Conservation (phyloP, 2,888 invertebrate genomes). For the Epsilonema sp. region DNA sequence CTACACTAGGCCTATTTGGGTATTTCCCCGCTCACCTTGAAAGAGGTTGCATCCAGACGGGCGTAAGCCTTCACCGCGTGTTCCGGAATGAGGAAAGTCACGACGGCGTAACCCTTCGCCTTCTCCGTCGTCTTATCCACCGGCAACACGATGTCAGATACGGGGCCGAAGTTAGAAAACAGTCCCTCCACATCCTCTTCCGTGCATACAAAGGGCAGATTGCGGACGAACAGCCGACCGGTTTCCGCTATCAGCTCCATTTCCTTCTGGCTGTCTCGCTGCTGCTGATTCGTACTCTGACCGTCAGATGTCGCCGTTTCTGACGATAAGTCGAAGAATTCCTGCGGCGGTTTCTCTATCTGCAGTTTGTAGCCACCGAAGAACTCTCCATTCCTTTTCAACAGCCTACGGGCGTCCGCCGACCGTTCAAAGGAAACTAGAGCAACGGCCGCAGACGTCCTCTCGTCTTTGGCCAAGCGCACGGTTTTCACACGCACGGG, state of each 20-base stretch:
- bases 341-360: too few species aligned
- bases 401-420: conserved; percentile 17
- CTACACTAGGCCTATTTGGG: too few species aligned
- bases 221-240: conserved; percentile 74
- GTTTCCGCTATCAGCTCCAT: conserved; percentile 37
- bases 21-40: conserved; percentile 48
- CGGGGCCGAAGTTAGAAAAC: conserved; percentile 53
- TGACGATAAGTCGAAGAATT: too few species aligned
- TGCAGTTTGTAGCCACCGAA: conserved; percentile 23
- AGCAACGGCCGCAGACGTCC: conserved; percentile 12
- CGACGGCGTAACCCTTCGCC: conserved; percentile 73
- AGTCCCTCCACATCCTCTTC: conserved; percentile 61
- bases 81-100: conserved; percentile 82
- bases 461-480: conserved; percentile 10
- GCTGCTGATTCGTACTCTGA: conserved; percentile 1
- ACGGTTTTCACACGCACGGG: conserved; percentile 20
- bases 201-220: conserved; percentile 61
- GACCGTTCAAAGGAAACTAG: conserved; percentile 19
- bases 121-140: conserved; percentile 64
- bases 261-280: conserved; percentile 10
- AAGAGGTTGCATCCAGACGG: conserved; percentile 67
- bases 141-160: conserved; percentile 69
- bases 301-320: too few species aligned
- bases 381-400: conserved; percentile 16
- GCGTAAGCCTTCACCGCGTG: conserved; percentile 72